Conservation (phyloP, 2,888 invertebrate species). For the Chloromyia formosa region DNA sequence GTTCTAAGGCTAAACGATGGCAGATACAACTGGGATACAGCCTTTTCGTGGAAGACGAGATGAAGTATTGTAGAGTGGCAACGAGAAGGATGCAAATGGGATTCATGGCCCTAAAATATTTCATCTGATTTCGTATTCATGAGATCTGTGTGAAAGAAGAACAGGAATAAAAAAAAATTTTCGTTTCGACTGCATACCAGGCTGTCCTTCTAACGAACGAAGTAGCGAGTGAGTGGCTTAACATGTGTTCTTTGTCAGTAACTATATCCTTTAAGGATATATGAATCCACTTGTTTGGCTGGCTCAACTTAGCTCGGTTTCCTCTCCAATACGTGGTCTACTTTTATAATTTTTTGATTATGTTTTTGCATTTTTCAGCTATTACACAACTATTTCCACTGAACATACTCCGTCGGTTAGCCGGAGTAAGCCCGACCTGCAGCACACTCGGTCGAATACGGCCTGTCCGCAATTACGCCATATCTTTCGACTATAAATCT, state of each 20-base stretch:
- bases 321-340: not conserved
- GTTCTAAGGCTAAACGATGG: slow-evolving; percentile 11
- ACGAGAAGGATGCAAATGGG: slow-evolving; percentile 46
- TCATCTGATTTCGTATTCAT: slow-evolving; percentile 50
- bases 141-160: slow-evolving; percentile 46
- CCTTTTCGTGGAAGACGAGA: slow-evolving; percentile 15
- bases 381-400: not conserved
- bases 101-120: slow-evolving; percentile 49
- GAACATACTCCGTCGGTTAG: not conserved
- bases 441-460: not conserved
- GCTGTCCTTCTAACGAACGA: slow-evolving; percentile 15
- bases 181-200: slow-evolving; percentile 18
- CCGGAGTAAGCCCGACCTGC: not conserved
- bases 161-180: not conserved
- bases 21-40: not conserved
- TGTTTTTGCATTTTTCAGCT: slow-evolving; percentile 45
- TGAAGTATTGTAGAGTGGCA: slow-evolving; percentile 15
- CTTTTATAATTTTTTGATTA: slow-evolving; percentile 48
- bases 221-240: slow-evolving; percentile 24
- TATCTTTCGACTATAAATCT: slow-evolving; percentile 44
- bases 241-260: slow-evolving; percentile 43
- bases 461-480: slow-evolving; percentile 19
- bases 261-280: slow-evolving; percentile 15
- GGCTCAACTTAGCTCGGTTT: not conserved
- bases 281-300: not conserved